These are phyloP conservation scores for Ahaetulla prasina DNA, from an alignment of 2,113 vertebrate species.

Conservation along the genomic window DNA sequence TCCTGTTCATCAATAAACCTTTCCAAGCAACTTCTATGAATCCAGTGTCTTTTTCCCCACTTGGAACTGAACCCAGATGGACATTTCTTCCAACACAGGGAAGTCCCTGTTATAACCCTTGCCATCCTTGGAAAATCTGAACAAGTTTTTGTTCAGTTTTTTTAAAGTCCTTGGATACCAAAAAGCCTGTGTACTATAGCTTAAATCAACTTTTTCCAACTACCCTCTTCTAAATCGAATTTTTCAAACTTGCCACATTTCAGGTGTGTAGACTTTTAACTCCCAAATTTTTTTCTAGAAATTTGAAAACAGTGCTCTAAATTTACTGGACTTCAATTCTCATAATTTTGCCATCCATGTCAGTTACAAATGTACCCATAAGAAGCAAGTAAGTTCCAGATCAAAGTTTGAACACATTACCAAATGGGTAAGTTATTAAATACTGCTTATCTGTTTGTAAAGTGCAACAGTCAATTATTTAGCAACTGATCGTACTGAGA, in stretches of 20 bases:
- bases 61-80: too few relatives aligned
- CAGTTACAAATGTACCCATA: not conserved
- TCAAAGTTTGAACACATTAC: conserved; percentile 37
- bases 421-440: conserved; percentile 33
- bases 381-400: conserved; percentile 25
- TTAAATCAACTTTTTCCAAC: not conserved
- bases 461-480: conserved; percentile 35
- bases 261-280: not conserved
- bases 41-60: too few relatives aligned
- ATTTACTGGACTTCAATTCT: not conserved
- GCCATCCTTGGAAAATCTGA: not conserved
- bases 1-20: too few relatives aligned
- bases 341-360: not conserved
- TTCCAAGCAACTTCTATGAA: too few relatives aligned
- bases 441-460: conserved; percentile 35
- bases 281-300: not conserved
- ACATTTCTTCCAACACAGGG: too few relatives aligned
- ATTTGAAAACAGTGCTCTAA: not conserved
- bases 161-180: not conserved
- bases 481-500: conserved; percentile 52
- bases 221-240: not conserved
- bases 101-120: not conserved
- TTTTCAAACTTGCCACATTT: not conserved
- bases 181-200: not conserved
- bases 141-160: not conserved